phyloP scores from a whole-genome alignment of 2,888 invertebrate genomes.

The Oligia strigilis region DNA sequence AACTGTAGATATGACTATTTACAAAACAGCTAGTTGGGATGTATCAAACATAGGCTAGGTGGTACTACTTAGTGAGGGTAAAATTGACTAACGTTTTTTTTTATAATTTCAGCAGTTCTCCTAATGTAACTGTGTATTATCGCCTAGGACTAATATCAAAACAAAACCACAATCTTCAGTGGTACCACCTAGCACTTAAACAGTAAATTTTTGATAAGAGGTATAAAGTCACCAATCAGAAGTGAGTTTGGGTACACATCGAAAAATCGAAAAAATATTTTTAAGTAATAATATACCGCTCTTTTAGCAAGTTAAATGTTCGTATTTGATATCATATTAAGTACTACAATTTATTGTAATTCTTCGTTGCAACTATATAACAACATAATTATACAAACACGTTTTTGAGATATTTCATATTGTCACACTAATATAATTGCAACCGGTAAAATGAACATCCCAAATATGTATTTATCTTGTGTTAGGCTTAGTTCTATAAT shows the following conservation, averaged over 20 bases:
- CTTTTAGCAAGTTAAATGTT: constrained; percentile 14
- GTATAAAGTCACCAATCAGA: constrained; percentile 10
- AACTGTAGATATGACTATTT: constrained; percentile 56
- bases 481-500: constrained; percentile 2
- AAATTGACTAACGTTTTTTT: constrained; percentile 22
- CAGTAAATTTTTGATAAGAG: constrained; percentile 16
- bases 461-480: not conserved
- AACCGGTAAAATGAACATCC: not conserved
- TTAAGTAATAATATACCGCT: constrained; percentile 37
- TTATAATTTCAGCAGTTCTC: constrained; percentile 7
- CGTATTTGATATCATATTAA: constrained; percentile 19
- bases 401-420: constrained; percentile 6
- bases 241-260: constrained; percentile 17
- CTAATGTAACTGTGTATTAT: not conserved
- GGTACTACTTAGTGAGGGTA: constrained; percentile 13
- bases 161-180: constrained; percentile 17
- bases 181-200: constrained; percentile 54
- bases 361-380: constrained; percentile 16
- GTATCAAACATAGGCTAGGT: constrained; percentile 50
- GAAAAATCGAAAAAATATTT: constrained; percentile 11
- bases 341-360: constrained; percentile 40
- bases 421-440: not conserved
- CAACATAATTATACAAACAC: not conserved
- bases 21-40: constrained; percentile 48
- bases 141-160: not conserved